Percentiles rank a stretch among this genome's conserved stretches.
Conservation (phyloP, 2,113 vertebrate genomes). For the Peromyscus leucopus region DNA sequence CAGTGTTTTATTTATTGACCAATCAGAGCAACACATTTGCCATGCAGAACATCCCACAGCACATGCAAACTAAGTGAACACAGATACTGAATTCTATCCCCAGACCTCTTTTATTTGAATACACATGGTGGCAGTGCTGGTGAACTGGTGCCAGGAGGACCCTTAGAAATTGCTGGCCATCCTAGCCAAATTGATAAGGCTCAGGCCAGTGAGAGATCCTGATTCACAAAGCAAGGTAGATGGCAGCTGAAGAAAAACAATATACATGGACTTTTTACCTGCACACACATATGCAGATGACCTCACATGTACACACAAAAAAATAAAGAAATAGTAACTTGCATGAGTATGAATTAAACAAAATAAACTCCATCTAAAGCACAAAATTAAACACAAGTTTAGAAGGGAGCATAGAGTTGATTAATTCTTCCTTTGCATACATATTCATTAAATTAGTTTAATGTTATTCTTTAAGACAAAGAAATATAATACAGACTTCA, state of each 20-base stretch:
- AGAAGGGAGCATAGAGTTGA: not conserved
- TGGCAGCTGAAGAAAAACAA: not conserved
- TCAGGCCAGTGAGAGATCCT: not conserved
- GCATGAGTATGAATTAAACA: not conserved
- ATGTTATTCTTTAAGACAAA: conserved; percentile 39
- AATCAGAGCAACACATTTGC: too few species aligned
- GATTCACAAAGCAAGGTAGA: not conserved
- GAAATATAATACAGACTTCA: conserved; percentile 5
- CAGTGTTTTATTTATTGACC: too few species aligned
- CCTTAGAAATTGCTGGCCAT: not conserved
- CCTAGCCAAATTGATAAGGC: not conserved
- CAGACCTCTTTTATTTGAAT: not conserved
- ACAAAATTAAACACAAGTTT: not conserved
- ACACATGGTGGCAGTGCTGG: not conserved
- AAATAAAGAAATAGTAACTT: not conserved
- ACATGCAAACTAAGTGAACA: not conserved
- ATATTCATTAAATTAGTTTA: conserved; percentile 8
- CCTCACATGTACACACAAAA: not conserved
- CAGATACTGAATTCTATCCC: not conserved
- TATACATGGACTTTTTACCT: not conserved
- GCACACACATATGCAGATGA: not conserved
- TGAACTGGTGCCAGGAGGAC: not conserved
- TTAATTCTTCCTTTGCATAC: conserved; percentile 1
- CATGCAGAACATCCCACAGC: too few species aligned
- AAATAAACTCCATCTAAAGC: not conserved